phyloP scores from a whole-genome alignment of 2,113 vertebrate genomes.

The Oreochromis spilurus region DNA sequence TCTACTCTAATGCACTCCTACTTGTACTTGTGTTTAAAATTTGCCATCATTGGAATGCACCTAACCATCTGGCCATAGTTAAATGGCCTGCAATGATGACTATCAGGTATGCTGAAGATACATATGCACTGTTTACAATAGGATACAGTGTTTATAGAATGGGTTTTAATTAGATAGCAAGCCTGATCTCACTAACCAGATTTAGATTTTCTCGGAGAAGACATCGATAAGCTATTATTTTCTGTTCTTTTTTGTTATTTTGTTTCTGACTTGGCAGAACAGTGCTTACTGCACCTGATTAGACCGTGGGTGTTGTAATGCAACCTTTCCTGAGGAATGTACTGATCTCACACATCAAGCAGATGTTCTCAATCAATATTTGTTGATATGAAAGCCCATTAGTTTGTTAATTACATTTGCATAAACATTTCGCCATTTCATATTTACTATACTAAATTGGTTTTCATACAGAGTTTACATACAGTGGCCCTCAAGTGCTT shows the following conservation, averaged over 20 bases:
- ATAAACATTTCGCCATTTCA: constrained; percentile 64
- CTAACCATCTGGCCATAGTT: constrained; percentile 71
- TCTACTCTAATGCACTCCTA: constrained; percentile 20
- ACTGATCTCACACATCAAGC: constrained; percentile 55
- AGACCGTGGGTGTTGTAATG: constrained; percentile 22
- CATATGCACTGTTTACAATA: constrained; percentile 43
- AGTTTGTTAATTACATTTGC: constrained; percentile 70
- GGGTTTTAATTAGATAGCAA: constrained; percentile 73
- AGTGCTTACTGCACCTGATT: constrained; percentile 23
- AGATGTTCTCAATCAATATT: constrained; percentile 70
- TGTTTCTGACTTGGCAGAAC: constrained; percentile 27
- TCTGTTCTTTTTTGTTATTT: constrained; percentile 5
- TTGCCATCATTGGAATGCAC: constrained; percentile 57
- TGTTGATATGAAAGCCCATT: constrained; percentile 59
- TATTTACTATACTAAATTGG: constrained; percentile 50
- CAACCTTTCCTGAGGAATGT: constrained; percentile 52
- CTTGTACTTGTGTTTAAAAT: constrained; percentile 56
- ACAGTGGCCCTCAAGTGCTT: constrained; percentile 50
- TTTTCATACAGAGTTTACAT: constrained; percentile 55
- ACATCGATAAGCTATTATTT: neutral
- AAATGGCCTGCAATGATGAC: constrained; percentile 71
- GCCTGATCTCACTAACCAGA: constrained; percentile 5
- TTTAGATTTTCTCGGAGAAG: neutral
- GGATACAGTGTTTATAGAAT: constrained; percentile 69
- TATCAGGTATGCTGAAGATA: constrained; percentile 79